phyloP scores from a whole-genome alignment of 2,888 invertebrate genomes.

The Athrips mouffetella region DNA sequence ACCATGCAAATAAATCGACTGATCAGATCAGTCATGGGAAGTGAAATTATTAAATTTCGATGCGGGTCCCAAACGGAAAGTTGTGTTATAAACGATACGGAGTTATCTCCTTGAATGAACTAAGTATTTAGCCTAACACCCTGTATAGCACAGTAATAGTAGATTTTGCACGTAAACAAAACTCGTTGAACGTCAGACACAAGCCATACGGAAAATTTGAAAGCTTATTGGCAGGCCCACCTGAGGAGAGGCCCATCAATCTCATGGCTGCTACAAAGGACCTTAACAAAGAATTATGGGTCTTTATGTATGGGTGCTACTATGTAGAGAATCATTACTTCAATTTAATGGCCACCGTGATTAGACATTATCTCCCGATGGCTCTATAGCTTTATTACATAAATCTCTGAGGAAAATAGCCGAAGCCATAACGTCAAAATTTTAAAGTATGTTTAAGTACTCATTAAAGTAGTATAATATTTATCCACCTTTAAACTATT shows the following conservation, averaged over 20 bases:
- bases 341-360: slow-evolving; percentile 70
- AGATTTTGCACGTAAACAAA: not conserved
- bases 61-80: too few relatives aligned
- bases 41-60: too few relatives aligned
- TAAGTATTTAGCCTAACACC: too few relatives aligned
- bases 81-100: too few relatives aligned
- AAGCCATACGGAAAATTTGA: not conserved
- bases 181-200: not conserved
- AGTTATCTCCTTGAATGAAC: too few relatives aligned
- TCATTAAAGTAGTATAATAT: slow-evolving; percentile 43
- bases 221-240: slow-evolving; percentile 44
- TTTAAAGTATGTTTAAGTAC: slow-evolving; percentile 45
- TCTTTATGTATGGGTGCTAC: slow-evolving; percentile 65
- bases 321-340: slow-evolving; percentile 73
- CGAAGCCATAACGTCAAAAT: slow-evolving; percentile 48
- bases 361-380: slow-evolving; percentile 63
- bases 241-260: slow-evolving; percentile 72
- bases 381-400: slow-evolving; percentile 63
- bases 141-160: too few relatives aligned
- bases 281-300: slow-evolving; percentile 69
- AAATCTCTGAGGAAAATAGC: slow-evolving; percentile 48
- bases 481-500: slow-evolving; percentile 1
- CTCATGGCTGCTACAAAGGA: slow-evolving; percentile 64
- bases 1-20: too few relatives aligned
- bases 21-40: too few relatives aligned